phyloP scores from a whole-genome alignment of 2,888 invertebrate genomes.

The Poecilobothrus nobilitatus region DNA sequence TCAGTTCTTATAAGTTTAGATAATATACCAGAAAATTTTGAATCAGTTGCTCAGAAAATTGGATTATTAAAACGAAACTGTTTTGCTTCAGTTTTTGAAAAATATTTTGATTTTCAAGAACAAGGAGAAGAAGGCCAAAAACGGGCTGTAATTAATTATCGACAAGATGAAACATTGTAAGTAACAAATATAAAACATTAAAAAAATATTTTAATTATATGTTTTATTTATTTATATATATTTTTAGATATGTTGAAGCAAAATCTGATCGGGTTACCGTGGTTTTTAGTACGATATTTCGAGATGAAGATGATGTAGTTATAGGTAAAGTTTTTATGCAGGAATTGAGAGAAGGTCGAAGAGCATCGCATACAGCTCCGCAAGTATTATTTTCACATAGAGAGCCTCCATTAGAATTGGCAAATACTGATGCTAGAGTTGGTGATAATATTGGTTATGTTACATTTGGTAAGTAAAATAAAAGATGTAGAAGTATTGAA shows the following conservation, averaged over 20 bases:
- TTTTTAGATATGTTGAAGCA: conserved; percentile 88
- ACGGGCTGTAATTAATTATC: conserved; percentile 94
- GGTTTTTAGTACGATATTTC: conserved; percentile 97
- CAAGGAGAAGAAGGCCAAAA: conserved; percentile 83
- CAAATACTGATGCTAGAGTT: conserved; percentile 84
- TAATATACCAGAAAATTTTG: conserved; percentile 84
- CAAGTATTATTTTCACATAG: conserved; percentile 87
- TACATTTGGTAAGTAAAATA: conserved; percentile 73
- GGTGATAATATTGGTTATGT: conserved; percentile 99
- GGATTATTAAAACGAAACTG: conserved; percentile 95
- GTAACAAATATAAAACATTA: conserved; percentile 32
- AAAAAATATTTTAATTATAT: background rate
- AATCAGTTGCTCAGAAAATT: conserved; percentile 80
- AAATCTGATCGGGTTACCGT: conserved; percentile 98
- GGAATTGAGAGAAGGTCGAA: conserved; percentile 94
- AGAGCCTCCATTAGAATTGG: conserved; percentile 92
- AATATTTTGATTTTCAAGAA: conserved; percentile 97
- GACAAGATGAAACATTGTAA: conserved; percentile 98
- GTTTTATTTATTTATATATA: conserved; percentile 9
- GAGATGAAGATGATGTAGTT: conserved; percentile 95
- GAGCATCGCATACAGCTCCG: conserved; percentile 90
- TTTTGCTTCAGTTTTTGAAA: conserved; percentile 98
- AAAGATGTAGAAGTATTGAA: too few species aligned
- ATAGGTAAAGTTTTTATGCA: conserved; percentile 99
- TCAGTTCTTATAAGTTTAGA: conserved; percentile 89